A percentile compares a stretch with the other conserved stretches of the same genome.
Conservation (phyloP, 1,140 invertebrate genomes). For the Muscidifurax raptorellus region DNA sequence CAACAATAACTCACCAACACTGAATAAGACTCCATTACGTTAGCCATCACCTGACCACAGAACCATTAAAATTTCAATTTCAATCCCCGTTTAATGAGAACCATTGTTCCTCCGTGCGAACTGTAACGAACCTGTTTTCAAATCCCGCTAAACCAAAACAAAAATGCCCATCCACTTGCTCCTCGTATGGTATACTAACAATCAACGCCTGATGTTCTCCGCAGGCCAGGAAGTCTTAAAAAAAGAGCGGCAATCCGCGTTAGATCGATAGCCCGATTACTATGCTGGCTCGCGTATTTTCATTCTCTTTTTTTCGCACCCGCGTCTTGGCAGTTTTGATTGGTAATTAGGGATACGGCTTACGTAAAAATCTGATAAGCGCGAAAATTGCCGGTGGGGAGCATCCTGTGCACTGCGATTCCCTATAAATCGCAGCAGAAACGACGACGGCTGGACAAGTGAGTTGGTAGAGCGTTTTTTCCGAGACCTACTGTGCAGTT, state of each 20-base stretch:
- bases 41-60: no score
- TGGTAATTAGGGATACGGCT: neutral
- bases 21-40: no score
- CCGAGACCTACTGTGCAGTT: neutral
- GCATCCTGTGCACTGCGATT: slow-evolving; percentile 12
- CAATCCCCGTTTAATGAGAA: no score
- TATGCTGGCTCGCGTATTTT: no score
- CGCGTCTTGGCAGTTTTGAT: neutral
- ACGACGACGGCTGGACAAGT: neutral
- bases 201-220: neutral
- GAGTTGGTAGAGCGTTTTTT: neutral
- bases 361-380: slow-evolving; percentile 38
- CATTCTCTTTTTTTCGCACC: no score
- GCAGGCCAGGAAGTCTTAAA: neutral
- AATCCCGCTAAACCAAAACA: no score
- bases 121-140: no score
- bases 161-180: no score
- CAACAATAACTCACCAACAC: no score
- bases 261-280: no score
- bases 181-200: neutral
- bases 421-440: slow-evolving; percentile 3
- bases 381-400: neutral
- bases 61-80: no score
- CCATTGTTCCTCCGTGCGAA: no score
- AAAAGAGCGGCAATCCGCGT: neutral